A percentile compares a stretch with the other conserved stretches of the same genome.
Evolutionary conservation across 1,140 invertebrate species (phyloP).

Genomic region (Aphelenchoides avenae): DNA sequence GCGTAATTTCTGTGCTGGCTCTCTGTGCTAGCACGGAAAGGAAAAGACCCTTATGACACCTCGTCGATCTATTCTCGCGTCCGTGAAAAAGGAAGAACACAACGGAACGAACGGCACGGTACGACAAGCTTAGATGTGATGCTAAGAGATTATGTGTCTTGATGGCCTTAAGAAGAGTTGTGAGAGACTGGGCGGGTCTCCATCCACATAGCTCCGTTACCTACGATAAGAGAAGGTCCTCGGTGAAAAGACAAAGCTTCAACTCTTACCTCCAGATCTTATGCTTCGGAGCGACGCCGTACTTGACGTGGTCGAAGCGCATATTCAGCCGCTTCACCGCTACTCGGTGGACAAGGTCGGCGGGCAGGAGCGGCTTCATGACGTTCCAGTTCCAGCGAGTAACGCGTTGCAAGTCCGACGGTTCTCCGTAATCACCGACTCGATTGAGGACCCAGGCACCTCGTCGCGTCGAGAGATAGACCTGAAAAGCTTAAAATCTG

Average conservation of each 20-base stretch:
- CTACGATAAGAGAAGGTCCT: neutral
- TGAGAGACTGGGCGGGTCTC: too few relatives aligned
- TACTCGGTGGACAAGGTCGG: neutral
- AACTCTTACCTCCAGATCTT: conserved; percentile 6
- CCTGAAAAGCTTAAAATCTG: conserved; percentile 42
- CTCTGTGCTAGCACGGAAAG: too few relatives aligned
- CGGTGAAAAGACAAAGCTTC: neutral
- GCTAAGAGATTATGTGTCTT: too few relatives aligned
- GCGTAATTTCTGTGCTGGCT: too few relatives aligned
- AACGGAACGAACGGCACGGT: too few relatives aligned
- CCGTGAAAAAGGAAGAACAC: too few relatives aligned
- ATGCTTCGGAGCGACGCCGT: conserved; percentile 61
- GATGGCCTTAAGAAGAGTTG: too few relatives aligned
- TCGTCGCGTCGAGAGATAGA: conserved; percentile 62
- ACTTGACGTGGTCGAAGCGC: conserved; percentile 62
- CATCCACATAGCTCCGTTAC: too few relatives aligned
- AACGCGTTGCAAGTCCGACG: conserved; percentile 5
- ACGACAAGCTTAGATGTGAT: too few relatives aligned
- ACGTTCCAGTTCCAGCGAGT: conserved; percentile 11
- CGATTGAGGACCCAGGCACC: conserved; percentile 62
- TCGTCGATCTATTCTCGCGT: too few relatives aligned
- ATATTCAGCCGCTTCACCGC: conserved; percentile 32
- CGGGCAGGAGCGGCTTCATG: neutral
- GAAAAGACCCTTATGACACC: too few relatives aligned
- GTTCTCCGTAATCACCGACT: conserved; percentile 12